Evolutionary conservation across 1,140 invertebrate genomes (phyloP).

Genomic region (Mactra quadrangularis): DNA sequence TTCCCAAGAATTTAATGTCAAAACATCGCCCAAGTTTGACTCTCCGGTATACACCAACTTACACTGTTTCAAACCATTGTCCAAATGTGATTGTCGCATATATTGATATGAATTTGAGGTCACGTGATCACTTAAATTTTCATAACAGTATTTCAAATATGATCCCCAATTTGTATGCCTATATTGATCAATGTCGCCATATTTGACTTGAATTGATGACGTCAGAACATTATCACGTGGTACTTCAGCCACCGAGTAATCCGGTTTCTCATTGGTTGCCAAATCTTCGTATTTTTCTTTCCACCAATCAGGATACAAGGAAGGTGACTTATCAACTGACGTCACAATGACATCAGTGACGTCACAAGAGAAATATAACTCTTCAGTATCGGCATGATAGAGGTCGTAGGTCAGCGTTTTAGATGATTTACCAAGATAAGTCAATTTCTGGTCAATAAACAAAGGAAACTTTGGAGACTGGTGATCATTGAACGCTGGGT

Average conservation of each 20-base stretch:
- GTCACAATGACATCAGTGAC: constrained; percentile 37
- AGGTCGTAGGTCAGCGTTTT: constrained; percentile 11
- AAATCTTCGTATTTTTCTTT: constrained; percentile 11
- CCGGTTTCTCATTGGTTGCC: background rate
- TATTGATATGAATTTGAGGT: background rate
- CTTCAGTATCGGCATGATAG: background rate
- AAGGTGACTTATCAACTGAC: background rate
- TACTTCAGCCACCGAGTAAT: background rate
- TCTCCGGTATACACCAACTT: constrained; percentile 14
- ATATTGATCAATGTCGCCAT: constrained; percentile 32
- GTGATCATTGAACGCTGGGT: background rate
- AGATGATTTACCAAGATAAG: constrained; percentile 2
- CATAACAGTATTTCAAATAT: constrained; percentile 40
- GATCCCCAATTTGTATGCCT: constrained; percentile 34
- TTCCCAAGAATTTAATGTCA: constrained; percentile 41
- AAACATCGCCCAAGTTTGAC: constrained; percentile 20
- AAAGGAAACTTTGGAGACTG: constrained; percentile 17
- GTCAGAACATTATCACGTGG: background rate
- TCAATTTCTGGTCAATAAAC: background rate
- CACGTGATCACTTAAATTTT: constrained; percentile 21
- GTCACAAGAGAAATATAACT: constrained; percentile 17
- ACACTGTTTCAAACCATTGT: constrained; percentile 2
- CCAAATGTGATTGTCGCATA: background rate
- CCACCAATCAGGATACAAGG: constrained; percentile 37
- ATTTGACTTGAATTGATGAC: background rate